phyloP scores from a whole-genome alignment of 2,888 invertebrate genomes.

The Pilophorus perplexus region DNA sequence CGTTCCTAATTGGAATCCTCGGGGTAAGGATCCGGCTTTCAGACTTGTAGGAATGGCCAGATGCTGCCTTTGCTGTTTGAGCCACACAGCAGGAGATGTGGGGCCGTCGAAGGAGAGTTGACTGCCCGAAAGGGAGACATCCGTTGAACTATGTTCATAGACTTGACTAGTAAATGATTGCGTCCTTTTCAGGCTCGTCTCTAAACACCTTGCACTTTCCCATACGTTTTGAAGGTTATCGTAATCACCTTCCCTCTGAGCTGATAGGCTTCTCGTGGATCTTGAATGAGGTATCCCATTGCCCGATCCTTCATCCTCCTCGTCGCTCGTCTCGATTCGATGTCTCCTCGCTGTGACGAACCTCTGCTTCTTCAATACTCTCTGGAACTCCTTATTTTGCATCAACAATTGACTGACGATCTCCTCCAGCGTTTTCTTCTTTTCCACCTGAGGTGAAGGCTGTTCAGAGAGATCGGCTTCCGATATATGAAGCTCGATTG shows the following conservation, averaged over 20 bases:
- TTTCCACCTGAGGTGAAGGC: constrained; percentile 46
- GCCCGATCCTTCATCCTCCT: constrained; percentile 46
- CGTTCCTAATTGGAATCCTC: constrained; percentile 68
- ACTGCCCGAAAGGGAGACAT: constrained; percentile 46
- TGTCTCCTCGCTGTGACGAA: constrained; percentile 58
- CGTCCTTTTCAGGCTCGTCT: constrained; percentile 50
- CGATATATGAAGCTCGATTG: constrained; percentile 53
- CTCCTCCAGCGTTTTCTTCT: constrained; percentile 66
- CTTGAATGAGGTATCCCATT: constrained; percentile 33
- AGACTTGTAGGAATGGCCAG: constrained; percentile 59
- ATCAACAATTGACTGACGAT: constrained; percentile 78
- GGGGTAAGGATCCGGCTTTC: constrained; percentile 74
- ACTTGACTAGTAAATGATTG: constrained; percentile 51
- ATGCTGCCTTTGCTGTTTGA: constrained; percentile 68
- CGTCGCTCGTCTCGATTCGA: constrained; percentile 48
- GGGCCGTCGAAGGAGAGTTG: constrained; percentile 54
- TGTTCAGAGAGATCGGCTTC: constrained; percentile 41
- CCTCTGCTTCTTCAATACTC: constrained; percentile 71
- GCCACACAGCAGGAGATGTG: constrained; percentile 67
- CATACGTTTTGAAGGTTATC: constrained; percentile 47
- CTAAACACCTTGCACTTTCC: constrained; percentile 45
- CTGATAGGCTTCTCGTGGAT: constrained; percentile 44
- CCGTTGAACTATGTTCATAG: constrained; percentile 47
- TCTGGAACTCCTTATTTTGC: constrained; percentile 79
- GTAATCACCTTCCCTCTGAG: constrained; percentile 46